Conservation (phyloP, 2,888 invertebrate genomes). For the Sarcophaga caerulescens region DNA sequence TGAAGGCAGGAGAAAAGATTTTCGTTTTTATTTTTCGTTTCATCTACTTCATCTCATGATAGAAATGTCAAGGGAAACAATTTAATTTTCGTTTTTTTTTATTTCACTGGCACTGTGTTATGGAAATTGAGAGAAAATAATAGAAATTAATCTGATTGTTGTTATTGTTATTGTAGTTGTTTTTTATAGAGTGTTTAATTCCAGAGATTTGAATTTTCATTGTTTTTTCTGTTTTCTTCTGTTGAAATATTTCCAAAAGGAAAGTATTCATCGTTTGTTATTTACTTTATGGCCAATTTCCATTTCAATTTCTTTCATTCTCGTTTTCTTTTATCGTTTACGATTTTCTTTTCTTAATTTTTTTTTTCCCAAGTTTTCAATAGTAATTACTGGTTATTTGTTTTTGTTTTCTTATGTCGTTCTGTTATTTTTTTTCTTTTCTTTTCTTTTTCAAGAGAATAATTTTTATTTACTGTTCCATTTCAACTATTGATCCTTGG, state of each 20-base stretch:
- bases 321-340: not conserved
- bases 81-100: not conserved
- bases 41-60: not conserved
- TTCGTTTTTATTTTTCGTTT: not conserved
- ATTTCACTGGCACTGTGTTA: not conserved
- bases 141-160: not conserved
- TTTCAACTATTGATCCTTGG: slow-evolving; percentile 4
- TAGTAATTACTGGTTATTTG: not conserved
- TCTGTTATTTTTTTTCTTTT: not conserved
- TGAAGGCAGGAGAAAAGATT: not conserved
- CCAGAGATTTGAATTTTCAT: not conserved
- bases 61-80: not conserved
- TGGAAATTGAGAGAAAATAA: not conserved
- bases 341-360: not conserved
- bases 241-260: not conserved
- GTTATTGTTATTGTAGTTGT: no score
- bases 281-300: slow-evolving; percentile 2
- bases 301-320: not conserved
- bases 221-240: not conserved
- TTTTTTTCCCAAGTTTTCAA: not conserved
- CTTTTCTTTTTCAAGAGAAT: not conserved
- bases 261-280: not conserved
- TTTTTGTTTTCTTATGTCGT: not conserved
- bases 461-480: not conserved
- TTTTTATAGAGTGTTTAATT: no score